Base-by-base conservation (phyloP, 1,140 invertebrate species). In the Caenorhabditis elegans region DNA sequence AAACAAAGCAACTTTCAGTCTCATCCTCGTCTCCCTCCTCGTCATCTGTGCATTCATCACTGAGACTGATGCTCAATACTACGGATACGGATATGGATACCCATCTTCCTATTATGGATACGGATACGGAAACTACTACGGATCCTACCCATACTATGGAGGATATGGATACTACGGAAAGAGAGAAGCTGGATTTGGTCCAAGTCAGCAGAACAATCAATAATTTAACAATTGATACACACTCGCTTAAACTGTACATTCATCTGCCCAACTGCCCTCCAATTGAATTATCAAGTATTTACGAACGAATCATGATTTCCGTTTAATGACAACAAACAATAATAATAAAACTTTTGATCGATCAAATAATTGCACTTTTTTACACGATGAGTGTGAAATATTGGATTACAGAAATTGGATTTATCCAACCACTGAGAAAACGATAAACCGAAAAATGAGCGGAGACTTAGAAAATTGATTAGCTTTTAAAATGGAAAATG, bases 161-260 rank as follows among this genome's bases (percentile, higher is more conserved):
- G 60, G 60, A 70, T 78, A 78, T 17, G 77, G 48, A 78, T 55
- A 36, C 77, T 78, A 78, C 31, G 77, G 77, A 49, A 78, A 78
- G 77, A 78, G 77, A 53, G 77, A 78, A 24, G 77, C 77, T 39
- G 77, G 77, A 31, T 78, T 78, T 51, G 47, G 49, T 36, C 77
- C 47, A 39, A 51, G 26, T 39, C 60, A 70, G 22, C 60, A 36
- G 26, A 70, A 70, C 31, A 70, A 70, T 70, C 60, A 70, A 31
- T 70, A 70, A 70, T 6, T 43, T 8, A 19, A 60, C 26, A n/a
- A 60, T 55, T 55, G 51, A 55, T 60, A 60, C 31, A 28, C 22
- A 0, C 31, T 28, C 26, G 5, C 15, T 36, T 8, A 43, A 43
- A 8, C 28, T 34, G 55, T 60, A 31, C 31, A 60, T n/a, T 60